phyloP scores from a whole-genome alignment of 2,797 vertebrate genomes.

The Gallirallus australis region DNA sequence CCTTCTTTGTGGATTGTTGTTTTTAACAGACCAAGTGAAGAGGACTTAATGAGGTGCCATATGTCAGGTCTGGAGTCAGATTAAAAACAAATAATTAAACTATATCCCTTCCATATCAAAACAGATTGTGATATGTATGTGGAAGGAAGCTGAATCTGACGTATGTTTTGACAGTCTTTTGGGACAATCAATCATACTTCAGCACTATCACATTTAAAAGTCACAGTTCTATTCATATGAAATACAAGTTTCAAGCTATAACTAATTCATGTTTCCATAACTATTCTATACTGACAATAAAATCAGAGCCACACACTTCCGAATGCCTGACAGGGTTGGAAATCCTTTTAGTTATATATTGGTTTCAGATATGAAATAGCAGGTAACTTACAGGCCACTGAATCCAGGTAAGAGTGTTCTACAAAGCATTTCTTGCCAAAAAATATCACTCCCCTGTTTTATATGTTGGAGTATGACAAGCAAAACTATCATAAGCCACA shows the following conservation, averaged over 20 bases:
- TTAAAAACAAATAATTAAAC: slow-evolving; percentile 79
- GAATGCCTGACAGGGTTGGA: background rate
- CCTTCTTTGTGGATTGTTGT: slow-evolving; percentile 45
- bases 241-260: slow-evolving; percentile 32
- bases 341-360: background rate
- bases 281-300: background rate
- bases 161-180: slow-evolving; percentile 69
- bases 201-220: slow-evolving; percentile 32
- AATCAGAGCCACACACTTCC: background rate
- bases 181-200: slow-evolving; percentile 27
- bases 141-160: slow-evolving; percentile 65
- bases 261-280: slow-evolving; percentile 1
- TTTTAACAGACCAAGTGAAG: slow-evolving; percentile 65
- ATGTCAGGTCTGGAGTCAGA: slow-evolving; percentile 73
- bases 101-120: slow-evolving; percentile 68
- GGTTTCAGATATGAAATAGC: background rate
- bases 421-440: background rate
- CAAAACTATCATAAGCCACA: background rate
- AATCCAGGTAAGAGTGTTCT: background rate
- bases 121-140: slow-evolving; percentile 69
- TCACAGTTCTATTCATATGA: background rate
- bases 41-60: slow-evolving; percentile 69
- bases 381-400: background rate
- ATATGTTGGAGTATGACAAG: background rate
- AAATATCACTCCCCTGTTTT: background rate